These are phyloP conservation scores for Cardiocondyla obscurior DNA, from an alignment of 1,140 invertebrate genomes.

Conservation along the genomic window DNA sequence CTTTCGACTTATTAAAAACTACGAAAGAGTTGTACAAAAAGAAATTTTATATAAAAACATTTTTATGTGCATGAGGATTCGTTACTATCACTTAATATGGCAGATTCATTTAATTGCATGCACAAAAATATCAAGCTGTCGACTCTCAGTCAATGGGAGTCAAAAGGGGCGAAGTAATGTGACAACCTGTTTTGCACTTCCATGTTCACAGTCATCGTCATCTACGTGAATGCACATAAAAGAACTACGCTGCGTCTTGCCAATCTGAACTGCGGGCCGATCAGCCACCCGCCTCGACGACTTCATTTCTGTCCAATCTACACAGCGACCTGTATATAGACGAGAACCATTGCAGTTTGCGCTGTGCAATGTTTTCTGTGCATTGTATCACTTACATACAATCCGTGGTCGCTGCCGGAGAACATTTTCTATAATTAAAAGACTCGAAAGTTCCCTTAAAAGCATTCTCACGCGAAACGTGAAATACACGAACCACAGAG, in stretches of 20 bases:
- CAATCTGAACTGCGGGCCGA: conserved; percentile 80
- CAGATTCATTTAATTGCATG: conserved; percentile 71
- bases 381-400: conserved; percentile 71
- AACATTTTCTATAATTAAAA: conserved; percentile 62
- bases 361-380: conserved; percentile 72
- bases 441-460: conserved; percentile 41
- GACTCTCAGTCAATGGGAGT: conserved; percentile 68
- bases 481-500: conserved; percentile 11
- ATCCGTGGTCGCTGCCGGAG: conserved; percentile 64
- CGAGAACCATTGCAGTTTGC: conserved; percentile 75
- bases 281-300: conserved; percentile 79
- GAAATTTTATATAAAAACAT: not conserved
- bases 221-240: conserved; percentile 83
- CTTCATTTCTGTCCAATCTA: conserved; percentile 82
- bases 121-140: conserved; percentile 64
- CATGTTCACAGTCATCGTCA: conserved; percentile 83
- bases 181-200: conserved; percentile 80
- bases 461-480: conserved; percentile 35
- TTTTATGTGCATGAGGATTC: conserved; percentile 54
- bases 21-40: not conserved
- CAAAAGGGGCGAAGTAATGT: conserved; percentile 73
- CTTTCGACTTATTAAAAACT: conserved; percentile 9
- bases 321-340: conserved; percentile 81
- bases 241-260: conserved; percentile 80
- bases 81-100: conserved; percentile 20